phyloP scores from a whole-genome alignment of 2,797 vertebrate species.

The Neoniphon sammara region DNA sequence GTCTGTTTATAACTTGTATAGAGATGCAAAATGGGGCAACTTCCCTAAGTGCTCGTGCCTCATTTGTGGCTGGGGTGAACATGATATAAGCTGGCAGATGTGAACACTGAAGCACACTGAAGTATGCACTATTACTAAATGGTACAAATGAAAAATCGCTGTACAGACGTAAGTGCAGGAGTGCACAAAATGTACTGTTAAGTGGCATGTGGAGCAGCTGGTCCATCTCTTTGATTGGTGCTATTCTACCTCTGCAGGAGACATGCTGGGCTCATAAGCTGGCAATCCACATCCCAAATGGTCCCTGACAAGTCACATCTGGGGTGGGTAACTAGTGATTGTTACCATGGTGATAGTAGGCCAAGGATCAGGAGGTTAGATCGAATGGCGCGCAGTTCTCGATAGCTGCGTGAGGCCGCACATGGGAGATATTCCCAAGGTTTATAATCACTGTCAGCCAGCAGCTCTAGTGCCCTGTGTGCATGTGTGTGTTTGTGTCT shows the following conservation, averaged over 20 bases:
- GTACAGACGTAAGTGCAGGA: constrained; percentile 32
- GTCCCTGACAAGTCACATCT: constrained; percentile 70
- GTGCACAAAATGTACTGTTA: constrained; percentile 42
- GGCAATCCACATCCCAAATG: constrained; percentile 66
- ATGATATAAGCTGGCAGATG: not conserved
- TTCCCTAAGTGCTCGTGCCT: not conserved
- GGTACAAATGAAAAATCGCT: constrained; percentile 38
- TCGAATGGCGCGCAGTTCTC: constrained; percentile 58
- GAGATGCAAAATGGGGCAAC: not conserved
- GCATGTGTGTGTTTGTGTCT: constrained; percentile 34
- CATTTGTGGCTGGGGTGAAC: not conserved
- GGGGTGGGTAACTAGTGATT: constrained; percentile 56
- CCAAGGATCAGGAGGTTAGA: constrained; percentile 73
- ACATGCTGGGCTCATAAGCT: constrained; percentile 48
- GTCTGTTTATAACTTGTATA: not conserved
- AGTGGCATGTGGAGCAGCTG: constrained; percentile 60
- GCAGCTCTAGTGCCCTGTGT: constrained; percentile 58
- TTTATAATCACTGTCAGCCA: constrained; percentile 77
- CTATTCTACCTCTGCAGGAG: constrained; percentile 58
- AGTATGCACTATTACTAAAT: constrained; percentile 26
- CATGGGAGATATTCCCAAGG: constrained; percentile 67
- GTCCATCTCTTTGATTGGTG: constrained; percentile 74
- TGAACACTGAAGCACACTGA: constrained; percentile 1
- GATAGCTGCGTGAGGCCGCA: constrained; percentile 72
- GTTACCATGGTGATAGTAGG: constrained; percentile 75